Base-by-base conservation (phyloP, 2,113 vertebrate species). In the Coturnix japonica region DNA sequence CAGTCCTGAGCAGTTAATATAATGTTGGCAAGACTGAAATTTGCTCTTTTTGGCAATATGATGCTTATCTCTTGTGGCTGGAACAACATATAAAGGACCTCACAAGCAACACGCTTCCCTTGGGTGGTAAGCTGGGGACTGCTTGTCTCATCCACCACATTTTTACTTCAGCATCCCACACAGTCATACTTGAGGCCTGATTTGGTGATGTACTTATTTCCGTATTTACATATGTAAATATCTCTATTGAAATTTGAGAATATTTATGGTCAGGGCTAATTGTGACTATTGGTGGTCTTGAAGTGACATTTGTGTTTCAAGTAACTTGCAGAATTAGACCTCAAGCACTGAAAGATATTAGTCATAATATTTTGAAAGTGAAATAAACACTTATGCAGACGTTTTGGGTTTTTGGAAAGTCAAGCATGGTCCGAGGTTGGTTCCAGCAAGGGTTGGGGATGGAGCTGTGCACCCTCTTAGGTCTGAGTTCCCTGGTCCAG, bases 291-390 rank as follows among this genome's bases (percentile, higher is more conserved):
- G 87, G 77, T 92, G 91, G 82, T 91, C 89, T 69, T 61, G 79
- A 71, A 94, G 56, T 77, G 73, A 60, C 7, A 0, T 60, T 92
- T 92, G 51, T 70, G 64, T 91, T 87, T 76, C 44, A 37, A 91
- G 77, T 61, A 69, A 67, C 37, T 89, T 82, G 56, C 51, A 71
- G 84, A 67, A 25, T 84, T 73, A 39, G 71, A 94, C 86, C 60
- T 80, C 56, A 44, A 94, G 79, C 78, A 65, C 83, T 41, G 70
- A 65, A 89, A 86, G 54, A 79, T 87, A 82, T 79, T 90, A 91
- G 86, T 95, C 83, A 95, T 89, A 94, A 89, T 95, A 95, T 95
- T 94, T 95, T 94, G 91, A 87, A 91, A 89, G 78, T 19, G 84
- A 90, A 54, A 93, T 92, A 94, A 96, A 94, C 92, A 93, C 63